Evolutionary conservation across 2,113 vertebrate species (phyloP), one percentile per base, ranked within the genome.

Genomic region (Gymnocephalus cernua): DNA sequence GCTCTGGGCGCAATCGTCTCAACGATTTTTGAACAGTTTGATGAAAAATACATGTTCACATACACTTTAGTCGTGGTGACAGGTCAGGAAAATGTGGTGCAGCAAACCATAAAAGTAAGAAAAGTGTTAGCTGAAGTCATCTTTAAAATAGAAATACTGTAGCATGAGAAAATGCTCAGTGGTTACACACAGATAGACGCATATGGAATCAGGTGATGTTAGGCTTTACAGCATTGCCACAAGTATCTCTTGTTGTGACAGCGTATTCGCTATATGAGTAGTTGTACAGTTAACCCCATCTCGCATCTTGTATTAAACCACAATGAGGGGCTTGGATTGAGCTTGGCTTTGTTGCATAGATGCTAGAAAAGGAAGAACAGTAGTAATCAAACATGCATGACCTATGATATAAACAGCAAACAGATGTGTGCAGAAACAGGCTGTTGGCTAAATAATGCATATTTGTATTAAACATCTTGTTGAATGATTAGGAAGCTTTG

Each of bases 11-110:
- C 18, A n/a, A n/a, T n/a, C n/a, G n/a, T n/a, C n/a, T n/a, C n/a
- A n/a, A n/a, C n/a, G n/a, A n/a, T n/a, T n/a, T n/a, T n/a, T n/a
- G n/a, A n/a, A n/a, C n/a, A 53, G 82, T 78, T 84, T 85, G 72
- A 89, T 88, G 74, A 93, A 90, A 93, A 91, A 91, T 81, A 83
- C 76, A 85, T 77, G 84, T 72, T 83, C 44, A 77, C 61, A 74
- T 69, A 79, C 74, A 80, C 54, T 79, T 73, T 61, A 79, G 27
- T 87, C 23, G 16, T 14, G 7, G 61, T 78, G 81, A 84, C 85
- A 68, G 88, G 83, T 77, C 44, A 11, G 61, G 51, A 18, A 29
- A 81, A 76, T 29, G 67, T 19, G 53, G 50, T 19, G 32, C 66
- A 54, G 74, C 29, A 78, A 85, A 54, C 53, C 63, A 58, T 50